Percentiles rank a stretch among this genome's conserved stretches.
Conservation (phyloP, 2,888 invertebrate species). For the Geophilus truncorum region DNA sequence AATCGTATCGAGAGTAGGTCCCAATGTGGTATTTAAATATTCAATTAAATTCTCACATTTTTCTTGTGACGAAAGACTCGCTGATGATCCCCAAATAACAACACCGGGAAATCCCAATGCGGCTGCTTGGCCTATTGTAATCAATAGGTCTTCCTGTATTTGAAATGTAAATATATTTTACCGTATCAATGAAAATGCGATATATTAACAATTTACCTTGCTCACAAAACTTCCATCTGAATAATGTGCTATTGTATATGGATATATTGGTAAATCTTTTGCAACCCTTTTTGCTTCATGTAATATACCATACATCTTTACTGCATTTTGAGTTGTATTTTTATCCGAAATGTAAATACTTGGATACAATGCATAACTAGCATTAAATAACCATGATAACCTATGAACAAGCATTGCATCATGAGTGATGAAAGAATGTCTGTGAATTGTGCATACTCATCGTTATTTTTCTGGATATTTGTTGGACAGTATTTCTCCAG, state of each 20-base stretch:
- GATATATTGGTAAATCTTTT: neutral
- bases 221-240: neutral
- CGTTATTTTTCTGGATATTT: neutral
- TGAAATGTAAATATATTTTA: too few relatives aligned
- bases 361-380: neutral
- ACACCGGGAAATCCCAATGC: slow-evolving; percentile 13
- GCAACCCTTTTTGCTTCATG: neutral
- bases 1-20: neutral
- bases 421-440: too few relatives aligned
- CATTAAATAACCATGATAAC: neutral
- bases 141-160: neutral
- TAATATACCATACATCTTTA: neutral
- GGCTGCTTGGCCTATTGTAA: slow-evolving; percentile 12
- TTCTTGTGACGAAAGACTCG: neutral
- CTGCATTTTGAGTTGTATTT: neutral
- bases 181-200: neutral
- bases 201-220: slow-evolving; percentile 1
- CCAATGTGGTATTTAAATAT: neutral
- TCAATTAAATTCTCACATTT: neutral
- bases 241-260: neutral
- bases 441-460: neutral
- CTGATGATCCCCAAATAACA: neutral
- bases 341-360: neutral
- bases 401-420: neutral
- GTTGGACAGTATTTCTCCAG: neutral